Base-by-base conservation (phyloP, 1,140 invertebrate species). In the Andricus grossulariae region DNA sequence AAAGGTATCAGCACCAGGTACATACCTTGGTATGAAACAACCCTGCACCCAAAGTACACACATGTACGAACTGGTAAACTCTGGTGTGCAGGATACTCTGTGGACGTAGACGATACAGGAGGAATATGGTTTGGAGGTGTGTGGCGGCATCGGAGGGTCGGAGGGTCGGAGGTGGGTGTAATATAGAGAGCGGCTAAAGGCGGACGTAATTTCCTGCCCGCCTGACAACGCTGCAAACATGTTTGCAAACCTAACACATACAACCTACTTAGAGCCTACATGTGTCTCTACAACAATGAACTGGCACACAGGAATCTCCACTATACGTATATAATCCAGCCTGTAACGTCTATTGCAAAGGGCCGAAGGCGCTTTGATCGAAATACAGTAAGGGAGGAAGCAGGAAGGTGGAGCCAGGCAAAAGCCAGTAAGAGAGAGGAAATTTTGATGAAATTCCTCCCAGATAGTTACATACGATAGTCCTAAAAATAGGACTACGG, bases 141-240 rank as follows among this genome's bases (percentile, higher is more conserved):
- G 10, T 52, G 75, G 71, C 45, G 50, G 50, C 7, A 60, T 16
- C 15, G 54, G 50, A 18, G 21, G 71, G 55, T 51, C 54, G 76
- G 39, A 77, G 80, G 74, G 81, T 82, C 78, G 81, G 77, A 82
- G 87, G 83, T 84, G 82, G 84, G 66, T 86, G 88, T 89, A 89
- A 90, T 90, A 90, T 90, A 90, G 88, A 87, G 88, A 86, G 83
- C 82, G 82, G 88, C 90, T 90, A 90, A 91, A 91, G 89, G 90
- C 90, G 88, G 87, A 90, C 89, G 90, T 91, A 91, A 91, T 91
- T 91, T 91, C 90, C 90, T 91, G 90, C 88, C 90, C 88, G 88
- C 89, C 90, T 90, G 89, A 91, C 90, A 91, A 90, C 88, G 88
- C 81, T 88, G 83, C 87, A 89, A 89, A 88, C 88, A 89, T 90